Evolutionary conservation across 1,140 invertebrate genomes (phyloP), one percentile per base, ranked within the genome.

Genomic region (Leucophenga varia): DNA sequence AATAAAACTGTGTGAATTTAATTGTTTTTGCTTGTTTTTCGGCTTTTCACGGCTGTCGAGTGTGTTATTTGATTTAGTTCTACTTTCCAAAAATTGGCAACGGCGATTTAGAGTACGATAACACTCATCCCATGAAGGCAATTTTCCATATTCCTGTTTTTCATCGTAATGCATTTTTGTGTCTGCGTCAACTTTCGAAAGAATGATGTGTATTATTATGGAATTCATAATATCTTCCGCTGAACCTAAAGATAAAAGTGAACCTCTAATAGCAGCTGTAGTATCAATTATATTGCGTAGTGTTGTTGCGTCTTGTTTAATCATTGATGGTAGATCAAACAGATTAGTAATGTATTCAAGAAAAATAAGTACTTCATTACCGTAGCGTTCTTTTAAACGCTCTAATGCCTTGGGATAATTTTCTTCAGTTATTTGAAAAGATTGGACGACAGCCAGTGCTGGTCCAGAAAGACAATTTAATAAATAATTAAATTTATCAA

Each of bases 401-500:
- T 14, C 16, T 2, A 49, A 16, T 1, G 40, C 47, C 34, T 36
- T 40, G 0, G 7, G 1, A 31, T 45, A 51, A 18, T 51, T 51
- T 34, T 51, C 49, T 5, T 36, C 38, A 4, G 49, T 35, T 8
- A 51, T 43, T 18, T 45, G 49, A 35, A 51, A 51, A 3, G 42
- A 28, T 4, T 51, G 22, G 3, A 51, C 20, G 2, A 31, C 45
- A 0, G 17, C 19, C 9, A 40, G 14, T 1, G 43, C 49, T 40
- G 32, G 20, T 16, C 37, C 43, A 22, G 7, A 22, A 3, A 51
- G 10, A 21, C 48, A 51, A 2, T n/a, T 31, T 3, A 40, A 5
- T 7, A 45, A 37, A 41, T 51, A 37, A 7, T 51, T 51, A 13
- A 50, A 50, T 25, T 50, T 50, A 22, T 50, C 42, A 2, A 35